Conservation (phyloP, 2,113 vertebrate species). For the Macrotis lagotis region DNA sequence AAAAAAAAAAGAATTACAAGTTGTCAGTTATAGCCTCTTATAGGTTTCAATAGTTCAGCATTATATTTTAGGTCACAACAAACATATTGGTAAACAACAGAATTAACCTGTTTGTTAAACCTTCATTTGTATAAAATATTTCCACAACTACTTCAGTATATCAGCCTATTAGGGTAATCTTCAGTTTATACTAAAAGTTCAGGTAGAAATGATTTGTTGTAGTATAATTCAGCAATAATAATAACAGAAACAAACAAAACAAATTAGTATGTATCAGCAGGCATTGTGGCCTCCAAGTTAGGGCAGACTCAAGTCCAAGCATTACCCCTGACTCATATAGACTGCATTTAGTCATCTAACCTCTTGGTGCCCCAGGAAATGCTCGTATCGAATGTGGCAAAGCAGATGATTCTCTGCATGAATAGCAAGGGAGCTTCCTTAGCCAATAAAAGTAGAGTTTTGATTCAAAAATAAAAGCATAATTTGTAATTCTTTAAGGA, state of each 20-base stretch:
- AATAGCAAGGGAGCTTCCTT: not conserved
- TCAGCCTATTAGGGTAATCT: not conserved
- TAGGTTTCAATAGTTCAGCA: conserved; percentile 10
- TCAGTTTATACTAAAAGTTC: not conserved
- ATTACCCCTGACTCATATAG: not conserved
- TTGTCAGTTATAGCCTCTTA: not conserved
- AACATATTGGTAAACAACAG: not conserved
- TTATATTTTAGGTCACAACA: not conserved
- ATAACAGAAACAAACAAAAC: not conserved
- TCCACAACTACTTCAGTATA: not conserved
- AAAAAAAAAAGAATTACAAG: too few relatives aligned
- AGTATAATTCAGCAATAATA: not conserved
- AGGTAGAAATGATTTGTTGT: not conserved
- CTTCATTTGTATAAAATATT: not conserved
- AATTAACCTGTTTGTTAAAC: not conserved
- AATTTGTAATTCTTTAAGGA: not conserved
- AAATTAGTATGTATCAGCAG: not conserved
- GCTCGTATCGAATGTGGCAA: not conserved
- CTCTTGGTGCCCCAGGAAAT: not conserved
- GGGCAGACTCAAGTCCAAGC: not conserved
- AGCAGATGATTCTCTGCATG: not conserved
- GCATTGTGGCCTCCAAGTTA: not conserved
- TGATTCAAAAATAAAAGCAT: not conserved
- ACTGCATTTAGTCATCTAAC: not conserved
- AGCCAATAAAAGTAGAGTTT: not conserved